Conservation (phyloP, 2,113 vertebrate species). For the Takifugu flavidus region DNA sequence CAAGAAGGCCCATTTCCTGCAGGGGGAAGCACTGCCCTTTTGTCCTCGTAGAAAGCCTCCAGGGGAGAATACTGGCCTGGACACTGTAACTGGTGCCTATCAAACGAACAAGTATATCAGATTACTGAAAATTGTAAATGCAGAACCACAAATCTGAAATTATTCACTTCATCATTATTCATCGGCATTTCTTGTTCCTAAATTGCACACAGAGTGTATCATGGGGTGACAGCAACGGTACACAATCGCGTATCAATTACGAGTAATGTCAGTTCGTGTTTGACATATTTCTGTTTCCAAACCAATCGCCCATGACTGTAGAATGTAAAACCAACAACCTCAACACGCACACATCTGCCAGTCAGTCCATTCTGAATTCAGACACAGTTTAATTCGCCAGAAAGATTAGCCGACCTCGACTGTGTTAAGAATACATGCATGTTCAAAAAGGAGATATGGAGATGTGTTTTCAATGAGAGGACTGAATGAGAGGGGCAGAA, state of each 20-base stretch:
- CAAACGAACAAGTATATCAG: neutral
- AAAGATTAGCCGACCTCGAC: neutral
- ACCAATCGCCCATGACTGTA: neutral
- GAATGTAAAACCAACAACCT: neutral
- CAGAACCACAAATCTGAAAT: neutral
- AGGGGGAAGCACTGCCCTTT: slow-evolving; percentile 87
- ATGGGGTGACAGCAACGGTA: neutral
- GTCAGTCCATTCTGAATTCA: slow-evolving; percentile 5
- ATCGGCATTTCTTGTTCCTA: neutral
- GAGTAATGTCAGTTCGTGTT: neutral
- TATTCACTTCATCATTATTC: neutral
- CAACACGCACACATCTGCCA: neutral
- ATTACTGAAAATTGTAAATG: too few species aligned
- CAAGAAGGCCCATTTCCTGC: slow-evolving; percentile 76
- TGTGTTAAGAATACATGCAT: slow-evolving; percentile 11
- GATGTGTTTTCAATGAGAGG: slow-evolving; percentile 4
- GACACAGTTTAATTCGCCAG: neutral
- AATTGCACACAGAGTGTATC: neutral
- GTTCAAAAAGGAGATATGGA: slow-evolving; percentile 15
- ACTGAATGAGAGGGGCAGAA: slow-evolving; percentile 20
- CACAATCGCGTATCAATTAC: neutral
- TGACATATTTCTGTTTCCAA: neutral
- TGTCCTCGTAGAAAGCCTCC: slow-evolving; percentile 97
- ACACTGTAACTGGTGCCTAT: slow-evolving; percentile 90
- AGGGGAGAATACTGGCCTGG: slow-evolving; percentile 94